phyloP scores from a whole-genome alignment of 2,888 invertebrate species.

The Stomorhina lunata region DNA sequence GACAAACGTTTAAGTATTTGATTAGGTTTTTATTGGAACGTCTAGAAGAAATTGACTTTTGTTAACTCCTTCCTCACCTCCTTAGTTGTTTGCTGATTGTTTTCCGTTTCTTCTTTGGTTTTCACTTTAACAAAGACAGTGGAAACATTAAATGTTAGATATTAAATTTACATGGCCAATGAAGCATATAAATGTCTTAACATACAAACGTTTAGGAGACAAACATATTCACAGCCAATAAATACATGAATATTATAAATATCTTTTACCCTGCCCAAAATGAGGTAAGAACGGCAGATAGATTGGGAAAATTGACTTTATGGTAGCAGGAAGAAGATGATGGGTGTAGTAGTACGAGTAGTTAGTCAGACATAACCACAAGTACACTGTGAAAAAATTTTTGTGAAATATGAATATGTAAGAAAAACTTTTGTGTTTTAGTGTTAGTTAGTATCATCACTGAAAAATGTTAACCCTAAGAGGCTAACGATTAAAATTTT shows the following conservation, averaged over 20 bases:
- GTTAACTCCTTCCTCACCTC: neutral
- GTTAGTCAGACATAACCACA: neutral
- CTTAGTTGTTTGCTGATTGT: neutral
- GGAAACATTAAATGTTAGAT: constrained; percentile 29
- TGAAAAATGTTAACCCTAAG: too few relatives aligned
- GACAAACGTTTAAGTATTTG: constrained; percentile 6
- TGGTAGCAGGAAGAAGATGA: constrained; percentile 39
- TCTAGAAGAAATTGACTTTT: neutral
- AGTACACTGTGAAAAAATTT: constrained; percentile 15
- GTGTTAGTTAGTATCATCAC: too few relatives aligned
- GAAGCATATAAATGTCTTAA: constrained; percentile 61
- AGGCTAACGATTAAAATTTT: neutral
- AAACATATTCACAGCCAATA: constrained; percentile 35
- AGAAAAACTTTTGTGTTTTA: too few relatives aligned
- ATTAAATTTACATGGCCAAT: constrained; percentile 58
- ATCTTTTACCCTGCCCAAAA: constrained; percentile 6
- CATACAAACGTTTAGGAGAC: neutral
- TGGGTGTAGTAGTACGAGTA: neutral
- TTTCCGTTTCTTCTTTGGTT: neutral
- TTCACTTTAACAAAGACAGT: neutral
- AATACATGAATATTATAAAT: constrained; percentile 37
- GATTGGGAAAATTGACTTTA: constrained; percentile 4
- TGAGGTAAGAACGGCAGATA: neutral
- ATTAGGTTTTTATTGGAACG: neutral
- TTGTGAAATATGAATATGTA: too few relatives aligned